These are phyloP conservation scores for Cheilosia scutellata DNA, from an alignment of 2,888 invertebrate species.

Conservation along the genomic window DNA sequence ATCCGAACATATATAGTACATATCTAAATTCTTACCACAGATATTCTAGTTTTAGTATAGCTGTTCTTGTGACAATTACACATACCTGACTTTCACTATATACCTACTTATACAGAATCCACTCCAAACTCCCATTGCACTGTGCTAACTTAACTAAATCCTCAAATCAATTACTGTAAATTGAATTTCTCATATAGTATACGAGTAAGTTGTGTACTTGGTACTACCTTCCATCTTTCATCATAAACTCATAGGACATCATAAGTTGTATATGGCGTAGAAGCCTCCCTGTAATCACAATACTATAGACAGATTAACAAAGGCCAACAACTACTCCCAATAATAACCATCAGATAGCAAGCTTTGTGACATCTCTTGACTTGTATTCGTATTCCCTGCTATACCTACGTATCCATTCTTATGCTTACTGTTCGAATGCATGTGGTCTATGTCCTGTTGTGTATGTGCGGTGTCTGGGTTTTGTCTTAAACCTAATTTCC, in stretches of 20 bases:
- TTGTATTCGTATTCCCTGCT: background rate
- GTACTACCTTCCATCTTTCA: background rate
- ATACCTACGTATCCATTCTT: background rate
- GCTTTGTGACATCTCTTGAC: slow-evolving; percentile 9
- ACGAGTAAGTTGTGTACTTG: background rate
- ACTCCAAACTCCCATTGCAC: background rate
- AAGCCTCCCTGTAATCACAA: background rate
- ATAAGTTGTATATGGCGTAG: background rate
- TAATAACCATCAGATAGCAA: slow-evolving; percentile 37
- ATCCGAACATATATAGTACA: too few relatives aligned
- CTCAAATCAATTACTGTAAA: slow-evolving; percentile 50
- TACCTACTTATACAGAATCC: too few relatives aligned
- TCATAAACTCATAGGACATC: background rate
- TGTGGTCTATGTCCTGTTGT: background rate
- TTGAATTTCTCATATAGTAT: slow-evolving; percentile 21
- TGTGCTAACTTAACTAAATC: slow-evolving; percentile 10
- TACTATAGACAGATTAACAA: background rate
- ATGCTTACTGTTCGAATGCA: background rate
- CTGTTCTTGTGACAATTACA: too few relatives aligned
- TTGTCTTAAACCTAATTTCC: slow-evolving; percentile 53
- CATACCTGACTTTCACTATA: too few relatives aligned
- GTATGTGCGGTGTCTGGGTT: slow-evolving; percentile 5
- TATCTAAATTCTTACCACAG: too few relatives aligned
- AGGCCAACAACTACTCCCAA: slow-evolving; percentile 4
- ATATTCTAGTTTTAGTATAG: too few relatives aligned